Base-by-base conservation (phyloP, 2,113 vertebrate species). In the Hippocampus comes region DNA sequence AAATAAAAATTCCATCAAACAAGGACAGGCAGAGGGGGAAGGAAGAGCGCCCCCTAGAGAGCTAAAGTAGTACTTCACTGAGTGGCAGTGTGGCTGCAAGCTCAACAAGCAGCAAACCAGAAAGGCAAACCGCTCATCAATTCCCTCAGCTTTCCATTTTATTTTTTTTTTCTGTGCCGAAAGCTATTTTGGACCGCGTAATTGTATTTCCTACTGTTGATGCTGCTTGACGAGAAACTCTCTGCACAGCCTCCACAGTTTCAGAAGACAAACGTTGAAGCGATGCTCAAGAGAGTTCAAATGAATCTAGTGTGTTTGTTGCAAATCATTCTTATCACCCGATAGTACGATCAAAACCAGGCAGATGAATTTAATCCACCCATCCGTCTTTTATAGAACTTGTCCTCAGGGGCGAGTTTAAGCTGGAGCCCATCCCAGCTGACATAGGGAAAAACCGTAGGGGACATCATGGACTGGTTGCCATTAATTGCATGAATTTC, bases 41-140 rank as follows among this genome's bases (percentile, higher is more conserved):
- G 67, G 76, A 76, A 84, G 72, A 82, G 78, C 72, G 85, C 76
- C 85, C 66, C 84, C 86, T 82, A 82, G 72, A 87, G 78, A 68
- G 74, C 61, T 42, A 71, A 61, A 83, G 78, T 78, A 76, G 88
- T 78, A 86, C 85, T 88, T 83, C 84, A 89, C 87, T 38, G 70
- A 27, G 2, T 79, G 89, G 88, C 85, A 88, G 84, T 89, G 78
- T 73, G 82, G 79, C 76, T 84, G 83, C 83, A 76, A 80, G 71
- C 63, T 79, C 30, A 71, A 70, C 27, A 70, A 76, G 12, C 9
- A 43, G 38, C 70, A 77, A 56, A 81, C 68, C 76, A 63, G 41
- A 63, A 67, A 55, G 49, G 56, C 75, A 78, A 67, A 30, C 27
- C 9, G 41, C 21, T 65, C 63, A 65, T 64, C 30, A 64, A 41